A percentile compares a stretch with the other conserved stretches of the same genome.
These are phyloP conservation scores for Drosophila merina DNA, from an alignment of 2,888 invertebrate genomes.

Conservation along the genomic window DNA sequence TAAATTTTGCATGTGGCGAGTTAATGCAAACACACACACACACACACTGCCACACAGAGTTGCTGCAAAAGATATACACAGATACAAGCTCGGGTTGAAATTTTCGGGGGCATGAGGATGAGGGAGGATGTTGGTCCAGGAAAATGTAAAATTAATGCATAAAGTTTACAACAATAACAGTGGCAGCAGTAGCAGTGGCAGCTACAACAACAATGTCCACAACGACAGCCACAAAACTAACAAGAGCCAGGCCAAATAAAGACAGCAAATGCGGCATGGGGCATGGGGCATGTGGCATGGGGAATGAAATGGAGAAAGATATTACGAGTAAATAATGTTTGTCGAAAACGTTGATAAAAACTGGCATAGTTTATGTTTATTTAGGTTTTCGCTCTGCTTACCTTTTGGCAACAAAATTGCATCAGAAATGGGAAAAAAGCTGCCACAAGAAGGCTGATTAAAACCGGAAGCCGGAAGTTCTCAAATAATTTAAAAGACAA, in stretches of 20 bases:
- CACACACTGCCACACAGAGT: conserved; percentile 23
- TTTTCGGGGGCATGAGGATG: not conserved
- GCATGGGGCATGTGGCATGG: not conserved
- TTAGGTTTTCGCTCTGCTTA: conserved; percentile 24
- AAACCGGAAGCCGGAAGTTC: conserved; percentile 60
- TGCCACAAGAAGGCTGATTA: conserved; percentile 30
- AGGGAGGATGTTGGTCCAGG: conserved; percentile 28
- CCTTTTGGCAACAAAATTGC: conserved; percentile 49
- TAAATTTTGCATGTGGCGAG: conserved; percentile 78
- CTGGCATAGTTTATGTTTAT: conserved; percentile 45
- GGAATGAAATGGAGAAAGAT: conserved; percentile 33
- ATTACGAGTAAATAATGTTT: conserved; percentile 70
- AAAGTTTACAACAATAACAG: conserved; percentile 70
- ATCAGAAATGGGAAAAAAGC: conserved; percentile 37
- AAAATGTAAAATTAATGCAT: conserved; percentile 81
- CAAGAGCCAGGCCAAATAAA: conserved; percentile 47
- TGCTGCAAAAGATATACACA: conserved; percentile 21
- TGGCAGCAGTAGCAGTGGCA: conserved; percentile 46
- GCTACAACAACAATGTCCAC: conserved; percentile 55
- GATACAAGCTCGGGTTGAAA: conserved; percentile 16
- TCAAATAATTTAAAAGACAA: conserved; percentile 54
- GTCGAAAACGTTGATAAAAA: conserved; percentile 66
- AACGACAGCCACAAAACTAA: conserved; percentile 45
- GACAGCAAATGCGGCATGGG: conserved; percentile 34
- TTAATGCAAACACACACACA: conserved; percentile 70